phyloP scores from a whole-genome alignment of 2,797 vertebrate species.

The Sebastolobus altivelis region DNA sequence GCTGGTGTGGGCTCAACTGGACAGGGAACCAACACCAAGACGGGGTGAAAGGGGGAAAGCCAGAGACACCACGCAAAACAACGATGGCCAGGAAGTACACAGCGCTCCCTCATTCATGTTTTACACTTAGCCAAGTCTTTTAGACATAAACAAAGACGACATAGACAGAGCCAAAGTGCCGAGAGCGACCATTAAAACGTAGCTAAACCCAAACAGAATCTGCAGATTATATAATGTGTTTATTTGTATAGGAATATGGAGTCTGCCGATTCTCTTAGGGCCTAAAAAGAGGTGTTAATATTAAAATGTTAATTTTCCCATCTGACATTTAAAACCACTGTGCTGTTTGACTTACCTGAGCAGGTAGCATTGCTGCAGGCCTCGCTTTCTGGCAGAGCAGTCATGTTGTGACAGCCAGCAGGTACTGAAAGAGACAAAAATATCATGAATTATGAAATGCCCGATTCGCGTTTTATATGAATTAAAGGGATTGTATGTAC shows the following conservation, averaged over 20 bases:
- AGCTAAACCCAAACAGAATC: conserved; percentile 46
- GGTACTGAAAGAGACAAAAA: conserved; percentile 39
- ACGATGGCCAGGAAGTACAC: conserved; percentile 37
- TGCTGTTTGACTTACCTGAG: conserved; percentile 60
- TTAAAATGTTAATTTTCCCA: conserved; percentile 9
- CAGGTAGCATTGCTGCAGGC: conserved; percentile 60
- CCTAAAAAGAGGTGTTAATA: conserved; percentile 20
- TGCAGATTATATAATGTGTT: conserved; percentile 4
- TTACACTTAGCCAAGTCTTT: not conserved
- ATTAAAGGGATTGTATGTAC: not conserved
- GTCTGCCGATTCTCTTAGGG: conserved; percentile 35
- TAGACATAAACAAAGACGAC: conserved; percentile 27
- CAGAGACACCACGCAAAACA: conserved; percentile 49
- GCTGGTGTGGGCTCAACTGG: rapidly evolving
- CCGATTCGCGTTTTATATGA: not conserved
- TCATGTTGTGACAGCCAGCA: conserved; percentile 34
- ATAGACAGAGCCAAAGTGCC: conserved; percentile 21
- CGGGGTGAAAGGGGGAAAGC: conserved; percentile 37
- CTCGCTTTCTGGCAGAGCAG: rapidly evolving
- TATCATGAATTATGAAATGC: not conserved
- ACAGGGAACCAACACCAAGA: conserved; percentile 70
- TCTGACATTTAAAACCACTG: not conserved
- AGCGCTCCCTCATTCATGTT: not conserved
- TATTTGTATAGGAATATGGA: not conserved
- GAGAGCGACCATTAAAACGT: not conserved